Evolutionary conservation across 2,888 invertebrate genomes (phyloP).

Genomic region (Athrips mouffetella): DNA sequence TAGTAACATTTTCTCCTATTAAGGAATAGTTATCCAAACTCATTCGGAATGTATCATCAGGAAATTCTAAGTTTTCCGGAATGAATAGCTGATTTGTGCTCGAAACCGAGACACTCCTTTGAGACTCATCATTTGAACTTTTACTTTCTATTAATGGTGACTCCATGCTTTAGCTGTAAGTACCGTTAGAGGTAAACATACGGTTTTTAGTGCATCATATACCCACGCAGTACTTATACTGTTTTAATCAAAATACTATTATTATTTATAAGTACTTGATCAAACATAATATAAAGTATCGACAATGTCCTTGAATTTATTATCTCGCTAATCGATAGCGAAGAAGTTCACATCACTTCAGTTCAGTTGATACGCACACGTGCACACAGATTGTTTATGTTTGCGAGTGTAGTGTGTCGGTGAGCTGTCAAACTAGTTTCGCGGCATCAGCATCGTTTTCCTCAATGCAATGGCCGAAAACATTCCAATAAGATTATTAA

Average conservation of each 20-base stretch:
- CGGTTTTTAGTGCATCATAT: neutral
- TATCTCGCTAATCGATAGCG: slow-evolving; percentile 72
- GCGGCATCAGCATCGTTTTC: slow-evolving; percentile 56
- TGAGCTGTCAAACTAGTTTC: slow-evolving; percentile 74
- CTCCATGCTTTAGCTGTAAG: slow-evolving; percentile 41
- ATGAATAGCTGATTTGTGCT: slow-evolving; percentile 55
- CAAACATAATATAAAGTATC: slow-evolving; percentile 24
- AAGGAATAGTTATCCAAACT: slow-evolving; percentile 57
- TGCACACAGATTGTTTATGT: slow-evolving; percentile 40
- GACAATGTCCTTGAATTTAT: slow-evolving; percentile 62
- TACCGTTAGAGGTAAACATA: neutral
- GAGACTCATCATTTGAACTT: slow-evolving; percentile 33
- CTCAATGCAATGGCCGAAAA: slow-evolving; percentile 33
- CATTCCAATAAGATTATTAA: slow-evolving; percentile 34
- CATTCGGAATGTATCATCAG: slow-evolving; percentile 65
- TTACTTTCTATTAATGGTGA: slow-evolving; percentile 37
- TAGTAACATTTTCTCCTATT: slow-evolving; percentile 67
- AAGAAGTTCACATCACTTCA: slow-evolving; percentile 70
- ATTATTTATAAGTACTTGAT: too few relatives aligned
- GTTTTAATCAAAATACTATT: too few relatives aligned
- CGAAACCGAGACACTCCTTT: slow-evolving; percentile 32
- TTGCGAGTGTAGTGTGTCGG: slow-evolving; percentile 36
- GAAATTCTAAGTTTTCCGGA: slow-evolving; percentile 52
- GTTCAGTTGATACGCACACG: slow-evolving; percentile 47
- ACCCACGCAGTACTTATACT: too few relatives aligned